A percentile compares a stretch with the other conserved stretches of the same genome.
Evolutionary conservation across 2,113 vertebrate genomes (phyloP).

Genomic region (Phrynosoma blainvillii): DNA sequence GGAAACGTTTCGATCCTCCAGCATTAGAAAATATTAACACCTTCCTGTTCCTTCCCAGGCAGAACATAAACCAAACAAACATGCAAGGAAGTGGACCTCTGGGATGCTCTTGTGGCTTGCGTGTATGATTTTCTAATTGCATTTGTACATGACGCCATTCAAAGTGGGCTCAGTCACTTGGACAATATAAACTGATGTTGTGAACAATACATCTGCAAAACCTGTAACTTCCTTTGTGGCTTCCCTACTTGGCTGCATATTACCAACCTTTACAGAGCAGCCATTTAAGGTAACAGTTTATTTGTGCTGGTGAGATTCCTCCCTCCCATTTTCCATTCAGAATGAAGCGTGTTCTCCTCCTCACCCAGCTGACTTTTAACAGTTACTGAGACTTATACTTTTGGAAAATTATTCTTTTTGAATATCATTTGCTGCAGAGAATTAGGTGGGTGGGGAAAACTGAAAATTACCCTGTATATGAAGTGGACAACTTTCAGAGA

Average conservation of each 20-base stretch:
- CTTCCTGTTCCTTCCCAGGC: slow-evolving; percentile 55
- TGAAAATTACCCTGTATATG: background rate
- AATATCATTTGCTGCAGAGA: background rate
- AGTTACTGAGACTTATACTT: slow-evolving; percentile 12
- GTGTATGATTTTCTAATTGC: slow-evolving; percentile 30
- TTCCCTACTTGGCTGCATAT: slow-evolving; percentile 8
- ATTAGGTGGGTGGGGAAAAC: slow-evolving; percentile 20
- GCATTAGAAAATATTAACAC: slow-evolving; percentile 60
- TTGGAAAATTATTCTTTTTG: slow-evolving; percentile 28
- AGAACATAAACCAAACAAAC: slow-evolving; percentile 63
- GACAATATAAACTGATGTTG: slow-evolving; percentile 18
- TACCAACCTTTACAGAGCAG: slow-evolving; percentile 2
- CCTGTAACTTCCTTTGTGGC: background rate
- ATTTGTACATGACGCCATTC: slow-evolving; percentile 36
- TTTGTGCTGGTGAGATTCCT: background rate
- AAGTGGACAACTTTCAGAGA: background rate
- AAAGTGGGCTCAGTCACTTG: slow-evolving; percentile 43
- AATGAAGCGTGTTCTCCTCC: background rate
- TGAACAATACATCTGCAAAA: background rate
- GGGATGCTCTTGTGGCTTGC: slow-evolving; percentile 61
- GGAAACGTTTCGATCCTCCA: slow-evolving; percentile 49
- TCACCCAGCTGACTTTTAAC: background rate
- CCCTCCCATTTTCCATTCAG: background rate
- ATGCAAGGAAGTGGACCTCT: slow-evolving; percentile 42
- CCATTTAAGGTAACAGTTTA: background rate